Evolutionary conservation across 2,888 invertebrate species (phyloP).

Genomic region (Oxyteleia sp.): DNA sequence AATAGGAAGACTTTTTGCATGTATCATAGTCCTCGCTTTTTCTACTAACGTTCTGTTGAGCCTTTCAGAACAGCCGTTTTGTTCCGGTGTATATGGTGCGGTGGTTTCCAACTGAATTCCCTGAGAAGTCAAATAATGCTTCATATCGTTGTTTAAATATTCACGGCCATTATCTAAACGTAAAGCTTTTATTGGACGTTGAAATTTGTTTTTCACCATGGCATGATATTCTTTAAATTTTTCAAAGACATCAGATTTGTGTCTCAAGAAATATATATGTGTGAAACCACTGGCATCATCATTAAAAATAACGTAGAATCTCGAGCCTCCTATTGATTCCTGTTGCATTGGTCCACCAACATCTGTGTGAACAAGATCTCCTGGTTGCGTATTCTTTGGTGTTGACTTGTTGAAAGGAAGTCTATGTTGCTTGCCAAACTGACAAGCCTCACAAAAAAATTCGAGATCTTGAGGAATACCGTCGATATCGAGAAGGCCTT

Average conservation of each 20-base stretch:
- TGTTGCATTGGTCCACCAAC: slow-evolving; percentile 17
- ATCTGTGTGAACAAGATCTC: slow-evolving; percentile 15
- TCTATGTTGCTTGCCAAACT: slow-evolving; percentile 16
- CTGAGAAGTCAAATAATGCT: too few species aligned
- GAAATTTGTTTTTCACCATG: too few species aligned
- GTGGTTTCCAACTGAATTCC: too few species aligned
- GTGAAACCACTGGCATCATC: slow-evolving; percentile 59
- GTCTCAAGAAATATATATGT: slow-evolving; percentile 54
- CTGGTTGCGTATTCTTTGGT: neutral
- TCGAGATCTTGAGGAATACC: neutral
- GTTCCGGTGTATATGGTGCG: too few species aligned
- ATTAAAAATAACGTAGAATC: slow-evolving; percentile 37
- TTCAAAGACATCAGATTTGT: slow-evolving; percentile 68
- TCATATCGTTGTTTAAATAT: too few species aligned
- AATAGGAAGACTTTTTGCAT: too few species aligned
- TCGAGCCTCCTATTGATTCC: slow-evolving; percentile 1
- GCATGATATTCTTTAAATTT: slow-evolving; percentile 36
- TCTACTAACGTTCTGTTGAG: too few species aligned
- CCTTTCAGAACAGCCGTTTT: too few species aligned
- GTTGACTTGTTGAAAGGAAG: slow-evolving; percentile 5
- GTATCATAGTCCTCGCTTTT: too few species aligned
- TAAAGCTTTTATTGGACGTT: too few species aligned
- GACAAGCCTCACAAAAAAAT: slow-evolving; percentile 20
- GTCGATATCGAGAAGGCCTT: neutral
- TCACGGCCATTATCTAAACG: too few species aligned